These are phyloP conservation scores for Nemoura dubitans DNA, from an alignment of 2,888 invertebrate species.

Conservation along the genomic window DNA sequence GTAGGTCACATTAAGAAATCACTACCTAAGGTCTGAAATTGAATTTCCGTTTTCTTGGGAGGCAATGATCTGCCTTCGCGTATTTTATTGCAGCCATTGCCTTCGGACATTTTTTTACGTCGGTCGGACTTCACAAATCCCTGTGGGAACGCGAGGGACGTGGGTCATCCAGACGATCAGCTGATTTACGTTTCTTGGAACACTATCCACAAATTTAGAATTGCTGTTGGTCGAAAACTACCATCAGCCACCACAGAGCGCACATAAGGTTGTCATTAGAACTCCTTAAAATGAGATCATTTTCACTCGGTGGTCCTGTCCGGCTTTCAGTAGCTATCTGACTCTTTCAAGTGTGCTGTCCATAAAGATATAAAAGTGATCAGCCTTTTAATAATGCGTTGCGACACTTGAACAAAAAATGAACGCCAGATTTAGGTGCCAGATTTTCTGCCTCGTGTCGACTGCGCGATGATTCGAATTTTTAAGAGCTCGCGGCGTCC, in stretches of 20 bases:
- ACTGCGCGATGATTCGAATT: neutral
- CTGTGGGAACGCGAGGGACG: neutral
- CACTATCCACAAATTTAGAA: neutral
- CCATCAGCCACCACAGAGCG: neutral
- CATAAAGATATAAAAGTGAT: neutral
- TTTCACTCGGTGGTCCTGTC: neutral
- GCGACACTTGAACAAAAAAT: constrained; percentile 7
- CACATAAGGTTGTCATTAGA: no score
- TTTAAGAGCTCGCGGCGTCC: neutral
- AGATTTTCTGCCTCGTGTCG: neutral
- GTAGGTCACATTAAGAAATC: neutral
- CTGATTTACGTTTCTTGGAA: neutral
- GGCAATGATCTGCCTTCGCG: neutral
- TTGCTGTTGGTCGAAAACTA: no score
- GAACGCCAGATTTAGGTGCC: neutral
- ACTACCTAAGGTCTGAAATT: neutral
- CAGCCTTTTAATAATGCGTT: neutral
- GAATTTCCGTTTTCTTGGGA: neutral
- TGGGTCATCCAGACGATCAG: neutral
- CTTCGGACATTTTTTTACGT: neutral
- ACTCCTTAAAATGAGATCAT: neutral
- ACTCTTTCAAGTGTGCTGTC: neutral
- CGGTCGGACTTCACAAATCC: neutral
- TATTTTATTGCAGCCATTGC: neutral
- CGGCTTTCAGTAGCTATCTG: neutral